These are phyloP conservation scores for Mallotus villosus DNA, from an alignment of 2,797 vertebrate species.

Conservation along the genomic window DNA sequence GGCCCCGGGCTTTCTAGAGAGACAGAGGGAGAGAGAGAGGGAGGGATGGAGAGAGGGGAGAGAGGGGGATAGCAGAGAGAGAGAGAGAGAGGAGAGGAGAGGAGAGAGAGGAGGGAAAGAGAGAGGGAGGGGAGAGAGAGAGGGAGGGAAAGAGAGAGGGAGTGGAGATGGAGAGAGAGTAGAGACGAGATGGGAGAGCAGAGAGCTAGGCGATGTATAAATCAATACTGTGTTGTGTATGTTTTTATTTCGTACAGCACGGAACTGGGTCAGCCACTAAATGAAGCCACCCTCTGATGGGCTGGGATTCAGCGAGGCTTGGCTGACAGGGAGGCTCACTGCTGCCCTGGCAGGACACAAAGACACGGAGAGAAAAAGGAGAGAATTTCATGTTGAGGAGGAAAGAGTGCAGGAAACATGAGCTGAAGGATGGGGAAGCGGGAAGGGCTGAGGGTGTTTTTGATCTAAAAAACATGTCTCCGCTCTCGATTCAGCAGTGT, in stretches of 20 bases:
- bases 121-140: no score
- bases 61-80: no score
- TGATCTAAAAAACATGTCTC: slow-evolving; percentile 61
- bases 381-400: slow-evolving; percentile 23
- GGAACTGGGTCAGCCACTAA: slow-evolving; percentile 79
- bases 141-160: no score
- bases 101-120: no score
- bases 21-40: no score
- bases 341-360: slow-evolving; percentile 10
- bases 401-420: slow-evolving; percentile 2
- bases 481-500: slow-evolving; percentile 45
- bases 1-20: no score
- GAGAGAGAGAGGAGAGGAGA: no score
- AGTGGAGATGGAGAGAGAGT: no score
- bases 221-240: slow-evolving; percentile 37
- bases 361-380: not conserved
- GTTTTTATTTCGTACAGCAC: slow-evolving; percentile 66
- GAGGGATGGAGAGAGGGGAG: no score
- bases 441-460: slow-evolving; percentile 20
- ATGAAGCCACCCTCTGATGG: slow-evolving; percentile 51
- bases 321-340: slow-evolving; percentile 28
- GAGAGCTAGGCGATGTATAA: slow-evolving; percentile 50
- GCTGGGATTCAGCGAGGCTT: slow-evolving; percentile 31
- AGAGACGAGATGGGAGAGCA: no score
- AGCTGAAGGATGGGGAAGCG: slow-evolving; percentile 17